Conservation (phyloP, 2,888 invertebrate species). For the Abscondita cerata region DNA sequence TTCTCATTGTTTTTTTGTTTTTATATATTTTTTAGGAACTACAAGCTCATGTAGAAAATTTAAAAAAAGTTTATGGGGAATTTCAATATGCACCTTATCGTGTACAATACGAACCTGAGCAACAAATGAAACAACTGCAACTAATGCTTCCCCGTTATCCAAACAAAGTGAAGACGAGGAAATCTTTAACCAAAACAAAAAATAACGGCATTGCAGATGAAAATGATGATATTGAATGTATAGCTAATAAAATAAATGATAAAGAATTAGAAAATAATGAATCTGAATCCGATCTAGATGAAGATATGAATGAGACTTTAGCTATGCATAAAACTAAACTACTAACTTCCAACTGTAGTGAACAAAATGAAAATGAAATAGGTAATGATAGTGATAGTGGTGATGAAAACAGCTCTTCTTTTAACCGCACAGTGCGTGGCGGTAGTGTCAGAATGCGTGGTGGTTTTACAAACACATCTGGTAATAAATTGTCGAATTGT, state of each 20-base stretch:
- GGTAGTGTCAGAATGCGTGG: slow-evolving; percentile 35
- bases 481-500: slow-evolving; percentile 6
- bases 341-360: background rate
- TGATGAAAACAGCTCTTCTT: background rate
- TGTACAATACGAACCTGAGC: slow-evolving; percentile 70
- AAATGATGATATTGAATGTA: no score
- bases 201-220: background rate
- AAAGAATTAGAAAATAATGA: slow-evolving; percentile 34
- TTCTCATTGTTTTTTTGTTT: background rate
- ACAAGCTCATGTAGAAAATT: slow-evolving; percentile 75
- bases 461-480: slow-evolving; percentile 30
- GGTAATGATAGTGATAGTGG: background rate
- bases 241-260: background rate
- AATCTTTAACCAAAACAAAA: background rate
- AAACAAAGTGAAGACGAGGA: background rate
- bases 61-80: slow-evolving; percentile 73
- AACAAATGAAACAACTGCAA: slow-evolving; percentile 68
- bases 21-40: slow-evolving; percentile 65
- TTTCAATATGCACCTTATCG: slow-evolving; percentile 78
- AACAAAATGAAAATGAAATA: background rate
- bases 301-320: slow-evolving; percentile 27
- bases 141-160: slow-evolving; percentile 65
- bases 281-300: slow-evolving; percentile 14
- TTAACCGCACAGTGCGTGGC: slow-evolving; percentile 3
- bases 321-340: background rate